A percentile compares a stretch with the other conserved stretches of the same genome.
These are phyloP conservation scores for Argyra leucocephala DNA, from an alignment of 2,888 invertebrate species.

Conservation along the genomic window DNA sequence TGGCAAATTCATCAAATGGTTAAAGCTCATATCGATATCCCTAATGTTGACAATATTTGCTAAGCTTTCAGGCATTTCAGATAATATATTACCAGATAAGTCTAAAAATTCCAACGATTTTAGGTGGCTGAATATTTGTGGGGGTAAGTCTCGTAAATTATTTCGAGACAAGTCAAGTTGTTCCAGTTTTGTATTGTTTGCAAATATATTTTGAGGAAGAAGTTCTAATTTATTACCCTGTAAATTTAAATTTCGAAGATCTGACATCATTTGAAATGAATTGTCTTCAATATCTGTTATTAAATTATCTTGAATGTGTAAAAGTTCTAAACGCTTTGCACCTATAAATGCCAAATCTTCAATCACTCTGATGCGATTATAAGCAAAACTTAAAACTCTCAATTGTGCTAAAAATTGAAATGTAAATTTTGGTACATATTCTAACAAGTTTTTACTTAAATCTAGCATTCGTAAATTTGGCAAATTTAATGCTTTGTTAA, in stretches of 20 bases:
- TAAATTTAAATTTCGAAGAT: constrained; percentile 61
- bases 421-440: constrained; percentile 55
- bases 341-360: constrained; percentile 64
- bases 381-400: constrained; percentile 58
- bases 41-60: constrained; percentile 59
- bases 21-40: constrained; percentile 67
- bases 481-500: constrained; percentile 60
- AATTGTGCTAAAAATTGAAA: constrained; percentile 59
- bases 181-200: constrained; percentile 55
- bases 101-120: constrained; percentile 63
- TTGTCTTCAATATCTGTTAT: constrained; percentile 57
- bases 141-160: constrained; percentile 57
- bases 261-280: constrained; percentile 53
- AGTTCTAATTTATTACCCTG: constrained; percentile 66
- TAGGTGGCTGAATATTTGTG: constrained; percentile 53
- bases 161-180: constrained; percentile 67
- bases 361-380: constrained; percentile 61
- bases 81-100: constrained; percentile 66
- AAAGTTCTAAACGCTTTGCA: constrained; percentile 56
- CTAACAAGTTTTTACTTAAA: constrained; percentile 64
- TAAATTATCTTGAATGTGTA: constrained; percentile 68
- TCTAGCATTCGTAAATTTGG: constrained; percentile 66
- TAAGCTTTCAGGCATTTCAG: constrained; percentile 61
- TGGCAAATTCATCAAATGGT: constrained; percentile 60
- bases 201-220: constrained; percentile 58